Evolutionary conservation across 2,113 vertebrate species (phyloP), one percentile per base, ranked within the genome.

Genomic region (Salvelinus fontinalis): DNA sequence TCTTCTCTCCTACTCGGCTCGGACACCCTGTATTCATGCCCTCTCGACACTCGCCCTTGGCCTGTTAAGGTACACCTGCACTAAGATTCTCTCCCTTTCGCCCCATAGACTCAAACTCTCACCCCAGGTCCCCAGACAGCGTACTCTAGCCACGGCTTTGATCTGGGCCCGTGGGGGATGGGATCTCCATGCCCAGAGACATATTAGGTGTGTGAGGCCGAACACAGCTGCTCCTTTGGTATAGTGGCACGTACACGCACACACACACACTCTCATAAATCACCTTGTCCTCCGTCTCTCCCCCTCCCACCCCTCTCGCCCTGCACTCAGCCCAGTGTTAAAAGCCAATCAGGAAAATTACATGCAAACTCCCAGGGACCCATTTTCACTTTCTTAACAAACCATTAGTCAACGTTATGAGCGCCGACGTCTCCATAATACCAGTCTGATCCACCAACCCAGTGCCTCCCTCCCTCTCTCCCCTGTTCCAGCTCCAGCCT

Each of bases 271-370:
- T 93, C 91, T 90, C 94, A 98, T 98, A 97, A 97, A 98, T 99
- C 96, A 97, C 86, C 90, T 84, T 44, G 39, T 44, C 39, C 39
- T 44, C 39, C 2, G 9, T 71, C 79, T 93, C 92, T 91, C 90
- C 92, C 91, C 85, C 92, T 11, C n/a, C 59, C n/a, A 22, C 88
- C 86, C 88, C 84, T 74, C 84, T 92, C 94, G 93, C 90, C 87
- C 89, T 91, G 90, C 65, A 83, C 90, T 89, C 87, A 54, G 79
- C 88, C 89, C 84, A 78, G 89, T 95, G 95, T 98, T 98, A 98
- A 99, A 98, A 97, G 95, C 95, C 96, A 98, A 98, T 99, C 95
- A 97, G 95, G 94, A 92, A 97, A 96, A 98, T 97, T 95, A 95
- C 94, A 95, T 92, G 94, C 96, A 95, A 95, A 95, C 96, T 96